Evolutionary conservation across 2,888 invertebrate genomes (phyloP).

Genomic region (Erannis defoliaria): DNA sequence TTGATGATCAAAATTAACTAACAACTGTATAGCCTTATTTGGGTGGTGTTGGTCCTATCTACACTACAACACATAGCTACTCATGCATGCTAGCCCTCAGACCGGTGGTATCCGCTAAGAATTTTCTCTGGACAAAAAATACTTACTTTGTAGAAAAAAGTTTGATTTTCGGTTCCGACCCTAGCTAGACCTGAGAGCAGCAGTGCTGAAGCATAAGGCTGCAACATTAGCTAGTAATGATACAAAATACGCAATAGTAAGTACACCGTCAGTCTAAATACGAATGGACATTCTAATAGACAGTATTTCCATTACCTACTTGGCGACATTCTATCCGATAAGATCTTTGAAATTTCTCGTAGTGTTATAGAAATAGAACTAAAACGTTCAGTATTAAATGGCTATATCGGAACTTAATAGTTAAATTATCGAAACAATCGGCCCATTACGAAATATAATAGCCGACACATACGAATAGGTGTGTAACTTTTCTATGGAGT

Average conservation of each 20-base stretch:
- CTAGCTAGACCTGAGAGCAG: too few relatives aligned
- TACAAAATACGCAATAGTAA: not conserved
- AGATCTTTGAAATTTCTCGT: conserved; percentile 35
- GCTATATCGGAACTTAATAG: conserved; percentile 26
- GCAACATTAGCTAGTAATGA: not conserved
- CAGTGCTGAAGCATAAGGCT: too few relatives aligned
- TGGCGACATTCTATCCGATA: conserved; percentile 40
- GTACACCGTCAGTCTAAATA: conserved; percentile 3
- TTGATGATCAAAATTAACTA: too few relatives aligned
- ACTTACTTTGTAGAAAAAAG: too few relatives aligned
- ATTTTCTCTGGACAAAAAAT: too few relatives aligned
- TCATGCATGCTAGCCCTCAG: too few relatives aligned
- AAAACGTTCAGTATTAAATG: conserved; percentile 19
- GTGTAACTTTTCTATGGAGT: conserved; percentile 38
- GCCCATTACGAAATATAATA: conserved; percentile 44
- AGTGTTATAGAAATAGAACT: conserved; percentile 26
- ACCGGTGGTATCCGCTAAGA: too few relatives aligned
- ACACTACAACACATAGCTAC: too few relatives aligned
- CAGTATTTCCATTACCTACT: conserved; percentile 36
- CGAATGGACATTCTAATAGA: conserved; percentile 13
- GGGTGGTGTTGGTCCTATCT: too few relatives aligned
- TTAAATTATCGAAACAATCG: conserved; percentile 38
- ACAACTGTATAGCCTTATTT: too few relatives aligned
- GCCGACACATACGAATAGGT: conserved; percentile 29
- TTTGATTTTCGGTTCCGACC: too few relatives aligned